A percentile compares a stretch with the other conserved stretches of the same genome.
Conservation (phyloP, 2,113 vertebrate species). For the Otocyon megalotis region DNA sequence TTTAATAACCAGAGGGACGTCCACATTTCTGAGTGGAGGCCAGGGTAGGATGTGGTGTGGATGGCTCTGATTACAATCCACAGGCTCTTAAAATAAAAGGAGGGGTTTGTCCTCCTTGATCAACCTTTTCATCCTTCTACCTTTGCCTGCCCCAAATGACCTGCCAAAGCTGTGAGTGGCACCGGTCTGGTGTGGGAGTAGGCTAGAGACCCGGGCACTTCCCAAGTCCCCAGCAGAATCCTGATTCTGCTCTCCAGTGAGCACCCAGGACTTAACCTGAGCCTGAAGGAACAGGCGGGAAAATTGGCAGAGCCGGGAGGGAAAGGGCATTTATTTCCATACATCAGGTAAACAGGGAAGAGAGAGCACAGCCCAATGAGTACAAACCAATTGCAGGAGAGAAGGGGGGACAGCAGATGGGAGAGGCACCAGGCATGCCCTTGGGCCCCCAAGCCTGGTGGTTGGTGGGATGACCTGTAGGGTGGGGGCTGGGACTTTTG, state of each 20-base stretch:
- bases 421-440: slow-evolving; percentile 66
- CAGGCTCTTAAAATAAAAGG: not conserved
- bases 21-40: not conserved
- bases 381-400: slow-evolving; percentile 79
- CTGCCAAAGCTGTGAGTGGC: not conserved
- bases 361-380: slow-evolving; percentile 84
- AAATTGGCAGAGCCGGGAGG: slow-evolving; percentile 17
- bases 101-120: not conserved
- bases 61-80: not conserved
- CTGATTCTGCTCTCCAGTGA: not conserved
- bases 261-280: not conserved
- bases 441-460: slow-evolving; percentile 44
- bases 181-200: not conserved
- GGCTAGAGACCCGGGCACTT: not conserved
- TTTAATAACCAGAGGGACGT: not conserved
- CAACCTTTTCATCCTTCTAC: not conserved
- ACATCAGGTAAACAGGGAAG: slow-evolving; percentile 76
- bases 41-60: not conserved
- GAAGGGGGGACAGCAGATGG: not conserved
- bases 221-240: not conserved
- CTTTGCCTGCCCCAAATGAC: not conserved
- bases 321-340: slow-evolving; percentile 87
- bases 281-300: slow-evolving; percentile 61
- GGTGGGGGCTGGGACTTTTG: not conserved
- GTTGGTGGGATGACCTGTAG: not conserved